Percentiles rank a stretch among this genome's conserved stretches.
Conservation (phyloP, 2,888 invertebrate species). For the Volucella inanis region DNA sequence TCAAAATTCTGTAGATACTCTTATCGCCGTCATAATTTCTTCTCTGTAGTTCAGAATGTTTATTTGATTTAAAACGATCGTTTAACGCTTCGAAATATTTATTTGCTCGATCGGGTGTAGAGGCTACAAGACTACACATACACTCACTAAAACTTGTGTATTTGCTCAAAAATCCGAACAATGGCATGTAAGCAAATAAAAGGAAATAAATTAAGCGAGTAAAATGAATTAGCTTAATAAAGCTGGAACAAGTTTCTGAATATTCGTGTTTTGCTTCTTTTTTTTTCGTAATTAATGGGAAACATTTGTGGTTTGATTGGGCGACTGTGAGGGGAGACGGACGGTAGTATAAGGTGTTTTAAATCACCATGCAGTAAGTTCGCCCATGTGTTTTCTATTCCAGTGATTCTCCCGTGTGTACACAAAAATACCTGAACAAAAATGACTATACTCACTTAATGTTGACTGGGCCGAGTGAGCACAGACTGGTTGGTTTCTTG, state of each 20-base stretch:
- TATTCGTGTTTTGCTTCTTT: not conserved
- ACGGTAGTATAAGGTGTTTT: too few relatives aligned
- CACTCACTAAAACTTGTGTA: not conserved
- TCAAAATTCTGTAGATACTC: slow-evolving; percentile 19
- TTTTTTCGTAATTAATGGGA: slow-evolving; percentile 27
- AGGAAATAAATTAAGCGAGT: slow-evolving; percentile 43
- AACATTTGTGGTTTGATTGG: slow-evolving; percentile 6
- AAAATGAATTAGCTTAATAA: slow-evolving; percentile 50
- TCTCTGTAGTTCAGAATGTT: slow-evolving; percentile 36
- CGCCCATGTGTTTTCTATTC: too few relatives aligned
- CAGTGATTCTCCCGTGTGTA: too few relatives aligned
- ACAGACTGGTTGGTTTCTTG: too few relatives aligned
- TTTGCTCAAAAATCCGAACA: slow-evolving; percentile 36
- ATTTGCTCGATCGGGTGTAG: not conserved
- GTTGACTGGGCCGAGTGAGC: too few relatives aligned
- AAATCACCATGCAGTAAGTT: too few relatives aligned
- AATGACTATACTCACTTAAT: too few relatives aligned
- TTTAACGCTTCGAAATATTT: slow-evolving; percentile 60
- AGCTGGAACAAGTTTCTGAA: slow-evolving; percentile 42
- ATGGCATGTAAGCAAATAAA: slow-evolving; percentile 60
- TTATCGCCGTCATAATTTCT: slow-evolving; percentile 57
- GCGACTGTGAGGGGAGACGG: too few relatives aligned
- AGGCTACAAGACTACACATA: not conserved
- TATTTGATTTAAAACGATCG: slow-evolving; percentile 60
- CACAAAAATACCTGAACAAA: too few relatives aligned